A percentile compares a stretch with the other conserved stretches of the same genome.
These are phyloP conservation scores for Lithophane semibrunnea DNA, from an alignment of 2,888 invertebrate genomes.

Conservation along the genomic window DNA sequence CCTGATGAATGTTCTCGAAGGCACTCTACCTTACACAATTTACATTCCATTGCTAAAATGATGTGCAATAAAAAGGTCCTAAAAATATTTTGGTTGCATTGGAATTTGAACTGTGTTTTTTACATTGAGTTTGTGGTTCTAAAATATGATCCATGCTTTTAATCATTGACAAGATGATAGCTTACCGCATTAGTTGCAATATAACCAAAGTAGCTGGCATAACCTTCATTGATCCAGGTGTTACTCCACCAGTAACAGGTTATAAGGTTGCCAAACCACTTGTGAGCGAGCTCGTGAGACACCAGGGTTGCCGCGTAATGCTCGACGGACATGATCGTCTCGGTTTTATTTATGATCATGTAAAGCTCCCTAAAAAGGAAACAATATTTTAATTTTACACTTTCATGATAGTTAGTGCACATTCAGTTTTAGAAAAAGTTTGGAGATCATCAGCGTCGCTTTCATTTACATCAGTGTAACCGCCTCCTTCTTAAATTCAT, in stretches of 20 bases:
- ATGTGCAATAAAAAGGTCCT: too few relatives aligned
- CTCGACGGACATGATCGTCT: slow-evolving; percentile 83
- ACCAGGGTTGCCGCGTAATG: slow-evolving; percentile 89
- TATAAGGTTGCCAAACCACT: slow-evolving; percentile 95
- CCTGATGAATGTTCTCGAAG: not conserved
- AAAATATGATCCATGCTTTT: not conserved
- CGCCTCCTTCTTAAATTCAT: not conserved
- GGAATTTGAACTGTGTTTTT: too few relatives aligned
- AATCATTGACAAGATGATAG: not conserved
- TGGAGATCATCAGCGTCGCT: too few relatives aligned
- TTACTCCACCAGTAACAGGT: slow-evolving; percentile 94
- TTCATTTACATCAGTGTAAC: not conserved
- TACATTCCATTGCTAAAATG: too few relatives aligned
- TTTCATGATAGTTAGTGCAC: not conserved
- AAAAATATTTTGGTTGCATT: not conserved
- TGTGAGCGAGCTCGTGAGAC: slow-evolving; percentile 92
- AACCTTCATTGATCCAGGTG: slow-evolving; percentile 94
- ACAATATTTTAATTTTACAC: not conserved
- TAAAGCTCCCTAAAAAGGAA: slow-evolving; percentile 82
- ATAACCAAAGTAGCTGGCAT: slow-evolving; percentile 93
- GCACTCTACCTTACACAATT: not conserved
- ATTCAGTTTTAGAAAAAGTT: not conserved
- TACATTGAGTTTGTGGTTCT: too few relatives aligned
- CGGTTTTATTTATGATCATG: slow-evolving; percentile 79
- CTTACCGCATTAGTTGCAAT: slow-evolving; percentile 84